Evolutionary conservation across 2,797 vertebrate genomes (phyloP).

Genomic region (Karalla daura): DNA sequence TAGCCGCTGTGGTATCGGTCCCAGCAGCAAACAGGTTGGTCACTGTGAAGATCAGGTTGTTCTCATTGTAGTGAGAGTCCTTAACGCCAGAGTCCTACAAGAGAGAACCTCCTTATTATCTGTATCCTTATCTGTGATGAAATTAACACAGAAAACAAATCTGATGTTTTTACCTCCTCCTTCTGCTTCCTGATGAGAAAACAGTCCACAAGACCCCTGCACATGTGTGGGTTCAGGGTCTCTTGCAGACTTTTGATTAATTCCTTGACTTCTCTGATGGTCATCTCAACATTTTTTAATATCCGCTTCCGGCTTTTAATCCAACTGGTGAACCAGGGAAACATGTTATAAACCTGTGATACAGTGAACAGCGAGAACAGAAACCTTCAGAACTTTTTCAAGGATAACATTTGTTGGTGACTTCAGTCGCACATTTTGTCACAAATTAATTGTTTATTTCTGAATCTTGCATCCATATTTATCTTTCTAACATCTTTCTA

Average conservation of each 20-base stretch:
- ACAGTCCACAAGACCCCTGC: constrained; percentile 68
- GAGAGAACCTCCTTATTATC: neutral
- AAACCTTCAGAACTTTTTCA: too few species aligned
- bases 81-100: constrained; percentile 42
- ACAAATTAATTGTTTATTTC: neutral
- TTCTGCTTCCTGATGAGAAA: constrained; percentile 64
- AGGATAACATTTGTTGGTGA: too few species aligned
- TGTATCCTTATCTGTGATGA: neutral
- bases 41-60: constrained; percentile 60
- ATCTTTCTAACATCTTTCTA: too few species aligned
- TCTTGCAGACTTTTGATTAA: constrained; percentile 50
- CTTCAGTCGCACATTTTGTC: too few species aligned
- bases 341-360: constrained; percentile 72
- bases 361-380: neutral
- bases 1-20: constrained; percentile 75
- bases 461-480: too few species aligned
- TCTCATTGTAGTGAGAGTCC: constrained; percentile 52
- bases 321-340: constrained; percentile 61
- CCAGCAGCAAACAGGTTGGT: constrained; percentile 78
- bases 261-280: neutral
- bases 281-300: neutral
- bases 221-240: constrained; percentile 53
- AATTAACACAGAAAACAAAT: neutral
- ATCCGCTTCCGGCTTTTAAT: constrained; percentile 33
- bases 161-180: constrained; percentile 45